Base-by-base conservation (phyloP, 92 coral and sea anemone species). In the Actinostola sp. region DNA sequence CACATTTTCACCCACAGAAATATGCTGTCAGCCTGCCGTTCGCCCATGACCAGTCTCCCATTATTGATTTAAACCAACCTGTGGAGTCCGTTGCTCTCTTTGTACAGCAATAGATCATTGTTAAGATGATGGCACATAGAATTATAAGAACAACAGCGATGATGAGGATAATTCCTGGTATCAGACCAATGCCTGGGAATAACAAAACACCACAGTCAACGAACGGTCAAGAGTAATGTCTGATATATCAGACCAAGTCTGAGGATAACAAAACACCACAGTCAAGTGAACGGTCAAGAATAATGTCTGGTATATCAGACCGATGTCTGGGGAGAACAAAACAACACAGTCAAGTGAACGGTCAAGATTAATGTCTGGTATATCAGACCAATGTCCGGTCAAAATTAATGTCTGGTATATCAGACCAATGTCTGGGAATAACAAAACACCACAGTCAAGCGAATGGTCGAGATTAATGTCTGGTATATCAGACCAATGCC, bases 111-210 rank as follows among this genome's bases (percentile, higher is more conserved):
- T 53, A 53, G 31, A 25, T 6, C 27, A 53, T 53, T 7, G 21
- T 20, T 23, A 53, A 53, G 5, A 53, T 7, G 30, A 53, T 53
- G 21, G 59, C 59, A 53, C 17, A 53, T 2, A 53, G 31, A 14
- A 53, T 14, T 7, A 53, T 13, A n/a, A 53, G 31, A 20, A 53
- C 21, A 13, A 13, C 31, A 1, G 30, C 59, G 21, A 53, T 13
- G 8, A 53, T 53, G 8, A 53, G 27, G 31, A 53, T 53, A 8
- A 53, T 20, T 7, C 59, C 59, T 20, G 59, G 26, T 25, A 53
- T 25, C 2, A 53, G 30, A 53, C 59, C 59, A 53, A 53, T 53
- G 21, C 59, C 59, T 53, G 59, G 11, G 42, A 11, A 36, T 53
- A n/a, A 53, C 7, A 25, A 53, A 53, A 25, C 27, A 53, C 21